A percentile compares a stretch with the other conserved stretches of the same genome.
Evolutionary conservation across 2,797 vertebrate genomes (phyloP).

Genomic region (Xenops minutus): DNA sequence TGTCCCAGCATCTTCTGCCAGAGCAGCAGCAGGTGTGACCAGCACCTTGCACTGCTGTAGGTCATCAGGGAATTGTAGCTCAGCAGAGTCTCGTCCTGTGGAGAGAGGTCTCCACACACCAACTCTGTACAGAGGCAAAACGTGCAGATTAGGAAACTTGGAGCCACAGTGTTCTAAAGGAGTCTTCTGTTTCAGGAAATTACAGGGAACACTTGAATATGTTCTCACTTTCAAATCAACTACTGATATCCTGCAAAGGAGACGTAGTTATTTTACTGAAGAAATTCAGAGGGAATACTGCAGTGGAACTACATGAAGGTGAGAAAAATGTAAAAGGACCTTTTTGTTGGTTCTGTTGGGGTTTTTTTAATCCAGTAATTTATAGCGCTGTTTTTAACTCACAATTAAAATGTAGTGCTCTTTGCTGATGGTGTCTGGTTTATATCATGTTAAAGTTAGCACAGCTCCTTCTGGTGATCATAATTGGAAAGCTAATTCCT

Average conservation of each 20-base stretch:
- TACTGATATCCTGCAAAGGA: background rate
- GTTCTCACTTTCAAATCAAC: background rate
- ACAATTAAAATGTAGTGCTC: background rate
- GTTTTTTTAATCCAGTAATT: background rate
- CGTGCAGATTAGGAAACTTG: background rate
- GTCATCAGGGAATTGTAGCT: background rate
- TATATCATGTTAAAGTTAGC: background rate
- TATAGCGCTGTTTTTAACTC: background rate
- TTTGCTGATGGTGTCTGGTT: background rate
- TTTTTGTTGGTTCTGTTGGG: background rate
- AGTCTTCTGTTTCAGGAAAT: background rate
- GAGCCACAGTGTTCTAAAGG: background rate
- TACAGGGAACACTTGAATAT: background rate
- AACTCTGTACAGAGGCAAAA: background rate
- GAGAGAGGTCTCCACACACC: background rate
- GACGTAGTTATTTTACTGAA: background rate
- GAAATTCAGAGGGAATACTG: background rate
- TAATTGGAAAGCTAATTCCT: conserved; percentile 7
- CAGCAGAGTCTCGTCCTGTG: background rate
- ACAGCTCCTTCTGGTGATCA: background rate
- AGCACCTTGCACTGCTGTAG: background rate
- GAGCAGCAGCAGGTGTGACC: background rate
- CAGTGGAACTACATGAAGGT: background rate
- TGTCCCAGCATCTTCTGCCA: background rate
- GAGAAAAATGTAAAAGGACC: background rate